Evolutionary conservation across 2,888 invertebrate genomes (phyloP), one percentile per base, ranked within the genome.

Genomic region (Stenurella melanura): DNA sequence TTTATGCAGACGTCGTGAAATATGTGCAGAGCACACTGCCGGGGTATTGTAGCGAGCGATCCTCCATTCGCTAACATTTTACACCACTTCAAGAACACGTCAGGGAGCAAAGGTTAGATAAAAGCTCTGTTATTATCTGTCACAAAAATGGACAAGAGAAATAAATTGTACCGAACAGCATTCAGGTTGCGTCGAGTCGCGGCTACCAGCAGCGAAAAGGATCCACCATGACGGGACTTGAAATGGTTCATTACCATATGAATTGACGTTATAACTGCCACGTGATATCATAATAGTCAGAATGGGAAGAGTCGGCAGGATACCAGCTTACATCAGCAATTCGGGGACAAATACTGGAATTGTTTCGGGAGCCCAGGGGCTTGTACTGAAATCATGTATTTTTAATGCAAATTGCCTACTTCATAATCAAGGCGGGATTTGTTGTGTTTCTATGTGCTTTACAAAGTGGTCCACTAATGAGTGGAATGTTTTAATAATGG

Each of bases 141-240:
- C 50, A 50, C 50, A 50, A 50, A 50, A 50, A 50, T 50, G 50
- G 50, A 50, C 50, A 50, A 50, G 50, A 50, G 50, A 50, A 50
- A n/a, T 50, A 50, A 50, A 50, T 50, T 50, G 50, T 50, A 6
- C 50, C n/a, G 15, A 50, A n/a, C n/a, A 50, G 15, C 50, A 50
- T n/a, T 50, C 50, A n/a, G n/a, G 50, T n/a, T n/a, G 50, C 50
- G 50, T 17, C 50, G 15, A 15, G 15, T n/a, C n/a, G 50, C n/a
- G 50, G 50, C n/a, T 50, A n/a, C 50, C 15, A 15, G 42, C 42
- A 12, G 11, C 42, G 42, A 42, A 42, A 12, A 42, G 42, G 42
- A 42, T 42, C 42, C 50, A 12, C 15, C n/a, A 50, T 50, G 50
- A 50, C 50, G 12, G 50, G n/a, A 50, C n/a, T 50, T n/a, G 50